Base-by-base conservation (phyloP, 2,113 vertebrate genomes). In the Athene cunicularia region DNA sequence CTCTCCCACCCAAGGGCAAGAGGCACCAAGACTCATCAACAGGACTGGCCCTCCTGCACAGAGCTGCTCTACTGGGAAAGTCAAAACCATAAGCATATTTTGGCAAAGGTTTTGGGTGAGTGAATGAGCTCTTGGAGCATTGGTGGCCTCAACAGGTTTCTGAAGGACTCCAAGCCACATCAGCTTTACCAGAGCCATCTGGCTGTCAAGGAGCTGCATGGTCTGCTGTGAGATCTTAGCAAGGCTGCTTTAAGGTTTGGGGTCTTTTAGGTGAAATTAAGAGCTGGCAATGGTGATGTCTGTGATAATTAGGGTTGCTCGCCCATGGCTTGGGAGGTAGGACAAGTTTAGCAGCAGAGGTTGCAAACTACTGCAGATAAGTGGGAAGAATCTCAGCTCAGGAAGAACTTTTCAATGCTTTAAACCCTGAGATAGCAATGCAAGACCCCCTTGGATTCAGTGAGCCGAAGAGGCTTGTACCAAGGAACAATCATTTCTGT, bases 371-470 rank as follows among this genome's bases (percentile, higher is more conserved):
- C 56, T 58, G 20, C 35, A 47, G 56, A 59, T 59, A 56, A 11
- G 7, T 21, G 30, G 35, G 63, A 87, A 50, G 53, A 26, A 33
- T 18, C 64, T 26, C 64, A 66, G 50, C 41, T 12, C 43, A 45
- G 11, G 28, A 12, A 88, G 64, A 59, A 13, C 9, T 24, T 62
- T 33, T 26, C 30, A 24, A 1, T 21, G 50, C 45, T 86, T 66
- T 60, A 43, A n/a, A 58, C 26, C 30, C 47, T 10, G n/a, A 89
- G 64, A 45, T 8, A 37, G 35, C 0, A 1, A 52, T 0, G 2
- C 0, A 1, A 75, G 30, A 35, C 13, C 53, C 39, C 35, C 39
- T 67, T 1, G 4, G 47, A 26, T 14, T 52, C 45, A 64, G 20
- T 4, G 20, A 67, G 35, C 41, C 73, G 41, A 64, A 74, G 49